Percentiles rank a stretch among this genome's conserved stretches.
These are phyloP conservation scores for Diuraphis noxia DNA, from an alignment of 1,140 invertebrate species.

Conservation along the genomic window DNA sequence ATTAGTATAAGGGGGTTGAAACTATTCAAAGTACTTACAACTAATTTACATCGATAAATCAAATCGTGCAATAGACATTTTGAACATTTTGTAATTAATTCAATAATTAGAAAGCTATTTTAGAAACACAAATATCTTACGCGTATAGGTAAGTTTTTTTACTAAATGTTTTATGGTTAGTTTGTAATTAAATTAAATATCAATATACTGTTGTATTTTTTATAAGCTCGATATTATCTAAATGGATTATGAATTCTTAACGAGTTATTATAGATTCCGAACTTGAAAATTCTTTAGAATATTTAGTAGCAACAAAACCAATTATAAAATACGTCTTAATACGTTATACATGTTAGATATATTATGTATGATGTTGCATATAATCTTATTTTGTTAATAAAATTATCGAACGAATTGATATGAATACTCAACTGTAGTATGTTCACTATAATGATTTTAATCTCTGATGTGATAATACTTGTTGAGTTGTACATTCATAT, in stretches of 20 bases:
- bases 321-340: too few species aligned
- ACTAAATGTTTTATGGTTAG: background rate
- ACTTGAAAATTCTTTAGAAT: background rate
- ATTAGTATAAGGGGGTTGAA: background rate
- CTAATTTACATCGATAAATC: background rate
- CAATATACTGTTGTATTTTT: background rate
- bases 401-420: background rate
- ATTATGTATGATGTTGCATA: too few species aligned
- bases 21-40: background rate
- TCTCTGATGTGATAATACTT: background rate
- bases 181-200: background rate
- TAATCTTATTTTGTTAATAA: too few species aligned
- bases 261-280: background rate
- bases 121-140: background rate
- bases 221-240: background rate
- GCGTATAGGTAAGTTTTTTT: background rate
- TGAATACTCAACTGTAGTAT: background rate
- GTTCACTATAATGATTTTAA: background rate
- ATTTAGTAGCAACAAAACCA: background rate
- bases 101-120: background rate
- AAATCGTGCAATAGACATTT: background rate
- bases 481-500: too few species aligned
- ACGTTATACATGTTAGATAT: too few species aligned
- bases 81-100: background rate
- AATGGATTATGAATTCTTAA: background rate